Base-by-base conservation (phyloP, 1,140 invertebrate genomes). In the Marisa cornuarietis region DNA sequence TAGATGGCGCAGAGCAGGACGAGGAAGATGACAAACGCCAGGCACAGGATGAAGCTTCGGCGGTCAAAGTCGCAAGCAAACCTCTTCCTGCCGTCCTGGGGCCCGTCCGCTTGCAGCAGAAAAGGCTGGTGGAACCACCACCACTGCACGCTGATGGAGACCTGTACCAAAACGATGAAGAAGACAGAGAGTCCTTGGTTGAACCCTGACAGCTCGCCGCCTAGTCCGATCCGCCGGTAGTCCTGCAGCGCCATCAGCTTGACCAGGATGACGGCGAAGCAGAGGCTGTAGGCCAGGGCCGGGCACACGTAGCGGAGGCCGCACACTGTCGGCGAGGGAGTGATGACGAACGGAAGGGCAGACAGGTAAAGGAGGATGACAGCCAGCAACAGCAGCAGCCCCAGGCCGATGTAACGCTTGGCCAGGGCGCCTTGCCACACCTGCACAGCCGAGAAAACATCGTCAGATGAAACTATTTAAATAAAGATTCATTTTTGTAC, bases 181-280 rank as follows among this genome's bases (percentile, higher is more conserved):
- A 94, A 91, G 51, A 92, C 83, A 49, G 88, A 83, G 6, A 93
- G 71, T 13, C 91, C 88, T 78, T 94, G 93, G 10, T 94, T 88
- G 61, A 93, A 91, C 10, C 93, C 93, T 72, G 93, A 94, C 7
- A 94, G 91, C 84, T 94, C 93, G 26, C 92, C 92, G n/a, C 93
- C 92, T 69, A 93, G 91, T 0, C 93, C 91, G 2, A 92, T 92
- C 8, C 90, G 91, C 31, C 92, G 92, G 26, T 93, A 93, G 52
- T 93, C 92, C 10, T 93, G 91, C 2, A 94, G 85, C 79, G 94
- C 93, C 66, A 94, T 89, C 14, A 93, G 89, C 66, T 93, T 91
- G 4, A 93, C 90, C 11, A 94, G 85, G 86, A 94, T 92, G 0
- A 92, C 90, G 4, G 93, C 93, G 81, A 94, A 93, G 2, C 92